These are phyloP conservation scores for Kradibia gibbosae DNA, from an alignment of 1,140 invertebrate genomes.

Conservation along the genomic window DNA sequence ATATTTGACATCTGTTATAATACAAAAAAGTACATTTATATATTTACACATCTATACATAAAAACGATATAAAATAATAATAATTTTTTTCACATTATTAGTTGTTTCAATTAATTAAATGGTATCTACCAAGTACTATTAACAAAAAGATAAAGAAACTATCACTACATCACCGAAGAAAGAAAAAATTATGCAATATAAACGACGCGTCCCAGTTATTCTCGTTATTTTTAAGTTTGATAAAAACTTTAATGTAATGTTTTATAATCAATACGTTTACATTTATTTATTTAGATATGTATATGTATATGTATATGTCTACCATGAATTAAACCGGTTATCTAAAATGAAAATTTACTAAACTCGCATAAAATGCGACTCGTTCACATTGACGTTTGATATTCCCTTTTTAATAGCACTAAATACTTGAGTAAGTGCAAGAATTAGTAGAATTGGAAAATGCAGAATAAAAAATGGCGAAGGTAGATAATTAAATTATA, in stretches of 20 bases:
- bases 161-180: background rate
- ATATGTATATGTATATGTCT: background rate
- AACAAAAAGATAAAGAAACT: background rate
- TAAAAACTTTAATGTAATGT: conserved; percentile 30
- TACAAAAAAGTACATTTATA: background rate
- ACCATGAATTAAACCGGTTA: conserved; percentile 26
- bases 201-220: conserved; percentile 36
- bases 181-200: conserved; percentile 40
- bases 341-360: conserved; percentile 40
- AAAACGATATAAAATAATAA: background rate
- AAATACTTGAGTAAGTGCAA: background rate
- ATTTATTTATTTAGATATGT: background rate
- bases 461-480: background rate
- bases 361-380: conserved; percentile 20
- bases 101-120: conserved; percentile 11
- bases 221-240: conserved; percentile 36
- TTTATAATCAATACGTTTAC: conserved; percentile 27
- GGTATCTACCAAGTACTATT: background rate
- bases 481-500: too few relatives aligned
- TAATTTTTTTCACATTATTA: background rate
- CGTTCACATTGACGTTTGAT: conserved; percentile 28
- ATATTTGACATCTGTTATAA: background rate
- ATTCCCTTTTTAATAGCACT: conserved; percentile 18
- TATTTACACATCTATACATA: background rate
- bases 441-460: background rate